A percentile compares a stretch with the other conserved stretches of the same genome.
Evolutionary conservation across 2,113 vertebrate species (phyloP).

Genomic region (Muntiacus reevesi): DNA sequence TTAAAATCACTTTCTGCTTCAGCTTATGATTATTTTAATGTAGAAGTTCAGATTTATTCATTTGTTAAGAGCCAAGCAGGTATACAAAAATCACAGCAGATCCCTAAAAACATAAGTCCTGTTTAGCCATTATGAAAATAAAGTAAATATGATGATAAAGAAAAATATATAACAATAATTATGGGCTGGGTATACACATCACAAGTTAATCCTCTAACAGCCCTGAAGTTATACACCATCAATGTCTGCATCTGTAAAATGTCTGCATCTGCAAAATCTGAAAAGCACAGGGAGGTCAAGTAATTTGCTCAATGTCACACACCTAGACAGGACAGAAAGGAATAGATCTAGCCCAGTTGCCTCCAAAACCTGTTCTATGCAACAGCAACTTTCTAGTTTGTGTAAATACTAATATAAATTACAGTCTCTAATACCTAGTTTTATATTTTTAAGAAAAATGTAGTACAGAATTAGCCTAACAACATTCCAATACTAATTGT

Average conservation of each 20-base stretch:
- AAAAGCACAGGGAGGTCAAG: not conserved
- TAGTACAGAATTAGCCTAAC: not conserved
- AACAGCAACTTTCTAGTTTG: not conserved
- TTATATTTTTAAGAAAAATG: not conserved
- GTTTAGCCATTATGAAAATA: not conserved
- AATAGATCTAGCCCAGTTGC: not conserved
- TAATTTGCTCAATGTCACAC: not conserved
- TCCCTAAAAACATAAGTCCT: not conserved
- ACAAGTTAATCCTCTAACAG: not conserved
- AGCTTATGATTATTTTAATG: not conserved
- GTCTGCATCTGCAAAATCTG: not conserved
- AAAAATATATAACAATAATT: not conserved
- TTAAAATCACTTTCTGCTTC: constrained; percentile 23
- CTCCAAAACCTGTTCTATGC: not conserved
- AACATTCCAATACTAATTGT: not conserved
- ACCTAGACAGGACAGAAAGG: not conserved
- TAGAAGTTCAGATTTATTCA: not conserved
- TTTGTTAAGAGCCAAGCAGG: not conserved
- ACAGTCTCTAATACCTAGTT: not conserved
- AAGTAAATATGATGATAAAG: not conserved
- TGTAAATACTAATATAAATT: not conserved
- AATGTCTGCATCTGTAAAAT: not conserved
- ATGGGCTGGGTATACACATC: not conserved
- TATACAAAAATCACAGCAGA: not conserved
- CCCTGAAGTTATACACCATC: not conserved